Conservation (phyloP, 2,888 invertebrate species). For the Eulithis testata region DNA sequence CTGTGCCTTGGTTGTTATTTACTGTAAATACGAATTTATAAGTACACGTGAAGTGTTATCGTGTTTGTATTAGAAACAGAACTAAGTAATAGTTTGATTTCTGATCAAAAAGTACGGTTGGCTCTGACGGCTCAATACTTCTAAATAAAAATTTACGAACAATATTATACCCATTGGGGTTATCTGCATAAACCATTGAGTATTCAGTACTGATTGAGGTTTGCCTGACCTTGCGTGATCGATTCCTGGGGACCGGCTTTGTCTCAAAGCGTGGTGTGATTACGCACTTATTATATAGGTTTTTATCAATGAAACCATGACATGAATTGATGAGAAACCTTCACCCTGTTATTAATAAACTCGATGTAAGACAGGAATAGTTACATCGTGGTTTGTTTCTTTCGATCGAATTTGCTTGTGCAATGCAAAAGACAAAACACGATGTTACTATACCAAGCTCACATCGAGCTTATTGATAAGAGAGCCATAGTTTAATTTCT, state of each 20-base stretch:
- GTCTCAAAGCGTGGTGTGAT: constrained; percentile 54
- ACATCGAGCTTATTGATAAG: too few relatives aligned
- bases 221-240: constrained; percentile 69
- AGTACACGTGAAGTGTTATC: too few relatives aligned
- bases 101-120: not conserved
- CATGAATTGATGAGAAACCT: constrained; percentile 9
- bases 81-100: not conserved
- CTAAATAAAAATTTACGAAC: constrained; percentile 10
- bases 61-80: too few relatives aligned
- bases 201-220: constrained; percentile 61
- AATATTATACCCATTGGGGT: constrained; percentile 39
- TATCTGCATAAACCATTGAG: constrained; percentile 61
- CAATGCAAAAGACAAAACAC: too few relatives aligned
- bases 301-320: constrained; percentile 35
- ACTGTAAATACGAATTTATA: too few relatives aligned
- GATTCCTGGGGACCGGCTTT: constrained; percentile 68
- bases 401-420: too few relatives aligned
- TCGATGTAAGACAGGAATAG: too few relatives aligned
- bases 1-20: constrained; percentile 11
- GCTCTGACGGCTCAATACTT: constrained; percentile 1
- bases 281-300: constrained; percentile 44
- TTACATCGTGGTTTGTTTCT: too few relatives aligned
- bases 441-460: too few relatives aligned
- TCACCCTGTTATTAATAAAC: not conserved
- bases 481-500: not conserved